These are phyloP conservation scores for Agrilus mali DNA, from an alignment of 2,888 invertebrate genomes.

Conservation along the genomic window DNA sequence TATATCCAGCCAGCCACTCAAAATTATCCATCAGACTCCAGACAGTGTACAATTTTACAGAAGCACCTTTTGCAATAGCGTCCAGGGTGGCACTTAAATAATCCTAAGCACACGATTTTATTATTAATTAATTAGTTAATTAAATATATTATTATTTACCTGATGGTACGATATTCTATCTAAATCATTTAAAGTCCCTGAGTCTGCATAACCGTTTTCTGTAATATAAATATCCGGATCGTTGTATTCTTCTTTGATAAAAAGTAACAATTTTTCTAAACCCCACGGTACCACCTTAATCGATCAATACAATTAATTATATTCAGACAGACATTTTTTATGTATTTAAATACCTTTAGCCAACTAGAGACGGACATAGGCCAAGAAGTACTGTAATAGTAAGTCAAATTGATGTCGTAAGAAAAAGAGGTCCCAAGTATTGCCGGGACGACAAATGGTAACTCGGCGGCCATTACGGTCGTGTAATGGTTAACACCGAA, in stretches of 20 bases:
- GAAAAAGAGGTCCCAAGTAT: no score
- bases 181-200: background rate
- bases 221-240: slow-evolving; percentile 45
- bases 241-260: slow-evolving; percentile 44
- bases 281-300: slow-evolving; percentile 42
- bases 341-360: no score
- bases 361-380: no score
- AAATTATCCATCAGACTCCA: slow-evolving; percentile 68
- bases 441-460: slow-evolving; percentile 6
- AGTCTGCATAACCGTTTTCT: slow-evolving; percentile 47
- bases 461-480: slow-evolving; percentile 10
- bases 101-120: slow-evolving; percentile 12
- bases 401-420: no score
- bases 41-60: slow-evolving; percentile 49
- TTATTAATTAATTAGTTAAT: no score
- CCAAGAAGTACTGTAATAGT: no score
- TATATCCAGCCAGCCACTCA: slow-evolving; percentile 60
- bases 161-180: background rate
- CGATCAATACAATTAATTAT: background rate
- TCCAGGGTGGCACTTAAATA: slow-evolving; percentile 17
- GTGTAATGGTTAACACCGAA: slow-evolving; percentile 40
- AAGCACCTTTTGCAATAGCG: slow-evolving; percentile 37
- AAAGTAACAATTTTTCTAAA: slow-evolving; percentile 47
- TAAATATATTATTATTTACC: background rate
- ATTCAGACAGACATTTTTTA: no score